Base-by-base conservation (phyloP, 2,888 invertebrate genomes). In the Boloria euphrosyne region DNA sequence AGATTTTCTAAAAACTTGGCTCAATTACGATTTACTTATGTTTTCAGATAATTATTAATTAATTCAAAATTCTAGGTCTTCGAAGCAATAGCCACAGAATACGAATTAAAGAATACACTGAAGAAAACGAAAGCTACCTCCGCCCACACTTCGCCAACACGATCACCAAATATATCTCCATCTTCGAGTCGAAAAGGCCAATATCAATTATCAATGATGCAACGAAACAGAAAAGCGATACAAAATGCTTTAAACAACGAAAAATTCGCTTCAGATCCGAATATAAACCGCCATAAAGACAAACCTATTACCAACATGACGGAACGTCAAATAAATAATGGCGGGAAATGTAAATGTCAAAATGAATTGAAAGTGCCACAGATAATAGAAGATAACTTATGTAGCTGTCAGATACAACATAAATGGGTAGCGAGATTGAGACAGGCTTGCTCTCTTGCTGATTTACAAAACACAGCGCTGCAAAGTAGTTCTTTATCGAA, bases 61-160 rank as follows among this genome's bases (percentile, higher is more conserved):
- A 55, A 7, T 61, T 27, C 10, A 5, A n/a, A 14, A 16, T 78
- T 77, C 4, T 76, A 91, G 91, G 90, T 91, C 0, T 90, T 91
- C 67, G 91, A 92, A 82, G 90, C 91, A 3, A 91, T 92, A 70
- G 91, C 90, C 54, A 81, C 80, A 6, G 91, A 91, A 74, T 92
- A 90, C 65, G 89, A 90, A 74, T 76, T 92, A 7, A 91, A 90
- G 17, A 51, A 61, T 13, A 54, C 64, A 0, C 18, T 58, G 3
- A 68, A 57, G 62, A 63, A 60, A 31, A 57, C 64, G 0, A 68
- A 85, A 53, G 78, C 83, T 0, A 64, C 77, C 5, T 90, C 89
- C 3, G 86, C 89, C 0, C 82, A 79, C 55, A 78, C 83, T 0
- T 85, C 90, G 0, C 89, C 89, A 0, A 83, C 80, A 17, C 73